These are phyloP conservation scores for Sibirionetta formosa DNA, from an alignment of 2,797 vertebrate genomes.

Conservation along the genomic window DNA sequence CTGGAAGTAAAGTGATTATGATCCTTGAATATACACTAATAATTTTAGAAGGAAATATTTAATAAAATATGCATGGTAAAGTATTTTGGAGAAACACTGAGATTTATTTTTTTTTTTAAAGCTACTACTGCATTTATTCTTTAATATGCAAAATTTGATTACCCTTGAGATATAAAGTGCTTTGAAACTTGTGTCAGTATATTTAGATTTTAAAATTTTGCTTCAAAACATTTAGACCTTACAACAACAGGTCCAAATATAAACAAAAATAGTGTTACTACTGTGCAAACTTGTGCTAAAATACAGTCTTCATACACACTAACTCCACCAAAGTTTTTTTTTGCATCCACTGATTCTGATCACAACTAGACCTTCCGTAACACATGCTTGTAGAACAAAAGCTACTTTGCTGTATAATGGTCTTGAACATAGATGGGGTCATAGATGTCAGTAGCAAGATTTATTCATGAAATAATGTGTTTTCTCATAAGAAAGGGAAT, in stretches of 20 bases:
- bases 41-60: not conserved
- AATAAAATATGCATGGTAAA: not conserved
- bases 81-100: not conserved
- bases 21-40: not conserved
- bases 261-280: rapidly evolving
- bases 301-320: rapidly evolving
- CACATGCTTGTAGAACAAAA: not conserved
- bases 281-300: not conserved
- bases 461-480: not conserved
- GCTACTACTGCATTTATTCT: not conserved
- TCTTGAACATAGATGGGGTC: not conserved
- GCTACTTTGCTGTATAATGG: not conserved
- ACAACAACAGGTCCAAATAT: not conserved
- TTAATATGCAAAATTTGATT: not conserved
- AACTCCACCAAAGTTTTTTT: not conserved
- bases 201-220: not conserved
- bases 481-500: not conserved
- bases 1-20: not conserved
- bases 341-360: not conserved
- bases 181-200: not conserved
- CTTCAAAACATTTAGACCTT: not conserved
- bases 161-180: not conserved
- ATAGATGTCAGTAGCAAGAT: rapidly evolving
- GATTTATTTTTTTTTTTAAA: too few relatives aligned
- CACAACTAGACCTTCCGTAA: not conserved